Conservation (phyloP, 2,888 invertebrate genomes). For the Buathra laborator region DNA sequence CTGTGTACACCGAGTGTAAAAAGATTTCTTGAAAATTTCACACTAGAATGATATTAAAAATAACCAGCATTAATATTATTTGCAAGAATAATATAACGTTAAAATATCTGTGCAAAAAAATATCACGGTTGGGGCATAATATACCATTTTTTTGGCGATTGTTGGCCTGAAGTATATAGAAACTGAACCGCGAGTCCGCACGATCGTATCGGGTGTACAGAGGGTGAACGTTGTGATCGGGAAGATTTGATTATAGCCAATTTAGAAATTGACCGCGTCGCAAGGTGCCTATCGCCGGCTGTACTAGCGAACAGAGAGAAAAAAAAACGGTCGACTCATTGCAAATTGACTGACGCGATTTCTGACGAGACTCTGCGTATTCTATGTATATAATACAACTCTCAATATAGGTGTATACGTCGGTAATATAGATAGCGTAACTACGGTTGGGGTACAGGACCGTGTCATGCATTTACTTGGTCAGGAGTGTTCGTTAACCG, state of each 20-base stretch:
- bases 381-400: constrained; percentile 18
- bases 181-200: constrained; percentile 4
- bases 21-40: no score
- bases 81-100: no score
- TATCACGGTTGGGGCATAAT: no score
- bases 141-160: constrained; percentile 21
- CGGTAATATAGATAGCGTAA: not conserved
- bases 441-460: constrained; percentile 7
- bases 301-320: constrained; percentile 8
- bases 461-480: not conserved
- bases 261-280: constrained; percentile 61
- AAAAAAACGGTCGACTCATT: constrained; percentile 57
- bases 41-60: no score
- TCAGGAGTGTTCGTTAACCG: not conserved
- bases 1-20: no score
- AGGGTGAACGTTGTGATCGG: constrained; percentile 32
- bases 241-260: constrained; percentile 66
- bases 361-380: constrained; percentile 3
- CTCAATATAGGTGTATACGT: no score
- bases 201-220: constrained; percentile 20
- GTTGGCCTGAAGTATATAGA: constrained; percentile 28
- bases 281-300: constrained; percentile 22
- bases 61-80: no score
- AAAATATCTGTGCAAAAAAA: no score
- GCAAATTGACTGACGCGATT: constrained; percentile 60